A percentile compares a stretch with the other conserved stretches of the same genome.
These are phyloP conservation scores for Philypnodon macrostomus DNA, from an alignment of 2,797 vertebrate genomes.

Conservation along the genomic window DNA sequence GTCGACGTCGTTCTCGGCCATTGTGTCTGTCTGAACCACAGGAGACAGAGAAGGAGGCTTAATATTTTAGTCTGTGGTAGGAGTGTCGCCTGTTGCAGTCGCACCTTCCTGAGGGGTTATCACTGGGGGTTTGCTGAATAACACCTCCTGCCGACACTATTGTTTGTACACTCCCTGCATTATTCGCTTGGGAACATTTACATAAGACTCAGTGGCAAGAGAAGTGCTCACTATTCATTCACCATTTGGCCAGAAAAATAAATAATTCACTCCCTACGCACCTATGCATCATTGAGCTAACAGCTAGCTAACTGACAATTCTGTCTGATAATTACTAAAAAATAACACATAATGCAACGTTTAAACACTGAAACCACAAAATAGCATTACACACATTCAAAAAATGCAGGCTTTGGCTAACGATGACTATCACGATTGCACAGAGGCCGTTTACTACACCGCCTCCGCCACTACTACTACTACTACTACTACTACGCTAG, in stretches of 20 bases:
- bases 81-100: not conserved
- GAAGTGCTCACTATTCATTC: not conserved
- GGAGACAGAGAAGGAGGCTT: not conserved
- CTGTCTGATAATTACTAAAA: no score
- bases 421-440: constrained; percentile 21
- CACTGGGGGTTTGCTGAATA: not conserved
- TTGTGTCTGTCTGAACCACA: constrained; percentile 34
- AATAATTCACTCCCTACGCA: not conserved
- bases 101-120: not conserved
- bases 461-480: no score
- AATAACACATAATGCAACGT: not conserved
- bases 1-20: constrained; percentile 89
- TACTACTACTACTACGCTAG: not conserved
- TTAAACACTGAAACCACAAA: not conserved
- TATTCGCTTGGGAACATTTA: not conserved
- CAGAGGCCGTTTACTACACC: not conserved
- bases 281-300: not conserved
- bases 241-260: not conserved
- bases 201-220: not conserved
- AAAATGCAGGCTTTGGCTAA: not conserved
- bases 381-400: no score
- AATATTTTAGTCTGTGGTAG: not conserved
- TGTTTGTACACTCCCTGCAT: no score
- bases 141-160: no score
- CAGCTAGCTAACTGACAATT: not conserved